These are phyloP conservation scores for Apamea crenata DNA, from an alignment of 2,888 invertebrate genomes.

Conservation along the genomic window DNA sequence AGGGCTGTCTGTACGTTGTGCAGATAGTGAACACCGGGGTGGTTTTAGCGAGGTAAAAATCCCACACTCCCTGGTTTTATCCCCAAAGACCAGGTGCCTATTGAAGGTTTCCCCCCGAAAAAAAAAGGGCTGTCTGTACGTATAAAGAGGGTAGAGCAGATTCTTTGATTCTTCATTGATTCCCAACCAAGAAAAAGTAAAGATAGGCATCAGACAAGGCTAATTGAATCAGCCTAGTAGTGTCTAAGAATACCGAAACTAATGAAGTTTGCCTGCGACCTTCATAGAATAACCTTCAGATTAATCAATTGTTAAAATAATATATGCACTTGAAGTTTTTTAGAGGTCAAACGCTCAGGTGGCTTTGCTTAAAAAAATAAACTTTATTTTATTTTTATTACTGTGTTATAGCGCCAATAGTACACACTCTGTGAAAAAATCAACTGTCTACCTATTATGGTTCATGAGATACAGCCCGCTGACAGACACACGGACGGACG, in stretches of 20 bases:
- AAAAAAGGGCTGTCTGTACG: not conserved
- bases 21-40: too few species aligned
- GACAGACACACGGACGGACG: not conserved
- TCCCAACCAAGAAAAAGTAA: not conserved
- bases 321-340: too few species aligned
- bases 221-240: not conserved
- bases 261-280: conserved; percentile 6
- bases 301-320: not conserved
- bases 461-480: not conserved
- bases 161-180: not conserved
- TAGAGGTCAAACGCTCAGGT: not conserved
- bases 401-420: not conserved
- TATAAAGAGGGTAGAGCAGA: not conserved
- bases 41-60: too few species aligned
- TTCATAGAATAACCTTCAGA: conserved; percentile 20
- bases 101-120: too few species aligned
- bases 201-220: conserved; percentile 4
- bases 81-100: too few species aligned
- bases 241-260: conserved; percentile 23
- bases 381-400: not conserved
- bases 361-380: not conserved
- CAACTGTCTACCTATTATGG: not conserved
- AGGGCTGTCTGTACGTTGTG: not conserved
- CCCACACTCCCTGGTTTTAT: too few species aligned
- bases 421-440: too few species aligned